Percentiles rank a stretch among this genome's conserved stretches.
These are phyloP conservation scores for Pseudomyrmex pallidus DNA, from an alignment of 1,140 invertebrate species.

Conservation along the genomic window DNA sequence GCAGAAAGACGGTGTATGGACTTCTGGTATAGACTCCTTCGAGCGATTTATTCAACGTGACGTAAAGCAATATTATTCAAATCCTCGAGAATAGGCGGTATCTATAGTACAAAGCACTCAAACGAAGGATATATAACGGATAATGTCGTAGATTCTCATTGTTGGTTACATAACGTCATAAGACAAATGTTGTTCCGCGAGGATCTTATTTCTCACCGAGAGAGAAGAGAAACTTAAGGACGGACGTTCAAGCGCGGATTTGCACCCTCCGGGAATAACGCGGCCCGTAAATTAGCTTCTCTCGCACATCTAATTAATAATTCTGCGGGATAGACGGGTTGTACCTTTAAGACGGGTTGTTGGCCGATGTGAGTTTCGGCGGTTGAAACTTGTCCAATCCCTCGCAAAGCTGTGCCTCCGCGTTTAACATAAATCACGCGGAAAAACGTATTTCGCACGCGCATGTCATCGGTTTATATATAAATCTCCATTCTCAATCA, in stretches of 20 bases:
- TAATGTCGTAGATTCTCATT: too few relatives aligned
- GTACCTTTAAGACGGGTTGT: slow-evolving; percentile 29
- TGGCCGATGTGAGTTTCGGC: slow-evolving; percentile 9
- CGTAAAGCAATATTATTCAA: not conserved
- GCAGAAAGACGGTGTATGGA: not conserved
- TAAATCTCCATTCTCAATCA: not conserved
- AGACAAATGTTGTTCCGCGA: not conserved
- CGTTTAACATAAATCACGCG: not conserved
- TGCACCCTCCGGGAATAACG: not conserved
- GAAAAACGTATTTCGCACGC: not conserved
- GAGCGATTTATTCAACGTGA: slow-evolving; percentile 20
- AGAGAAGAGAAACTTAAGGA: not conserved
- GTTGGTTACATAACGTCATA: too few relatives aligned
- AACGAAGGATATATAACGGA: not conserved
- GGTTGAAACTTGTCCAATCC: slow-evolving; percentile 51
- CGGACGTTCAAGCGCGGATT: not conserved
- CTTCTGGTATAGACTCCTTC: not conserved
- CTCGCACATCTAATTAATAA: slow-evolving; percentile 53
- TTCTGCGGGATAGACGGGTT: slow-evolving; percentile 8
- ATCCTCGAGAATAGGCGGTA: not conserved
- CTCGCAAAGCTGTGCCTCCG: slow-evolving; percentile 16
- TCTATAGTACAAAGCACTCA: not conserved
- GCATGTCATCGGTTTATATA: not conserved
- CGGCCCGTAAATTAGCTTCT: slow-evolving; percentile 48
- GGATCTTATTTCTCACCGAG: not conserved